Conservation (phyloP, 2,888 invertebrate genomes). For the Molorchus minor region DNA sequence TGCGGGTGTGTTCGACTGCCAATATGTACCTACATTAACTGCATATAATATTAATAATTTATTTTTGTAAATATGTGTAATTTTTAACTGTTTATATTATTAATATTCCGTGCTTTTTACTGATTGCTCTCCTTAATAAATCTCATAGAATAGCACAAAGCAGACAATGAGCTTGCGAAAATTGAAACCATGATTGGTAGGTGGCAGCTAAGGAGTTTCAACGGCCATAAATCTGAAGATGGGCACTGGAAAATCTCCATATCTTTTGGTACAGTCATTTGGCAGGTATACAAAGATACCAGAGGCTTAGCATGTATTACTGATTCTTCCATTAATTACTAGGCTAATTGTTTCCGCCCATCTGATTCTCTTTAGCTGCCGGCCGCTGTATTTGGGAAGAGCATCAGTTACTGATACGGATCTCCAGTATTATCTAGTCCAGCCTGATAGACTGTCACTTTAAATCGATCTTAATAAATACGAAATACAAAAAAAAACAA, state of each 20-base stretch:
- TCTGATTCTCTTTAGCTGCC: too few relatives aligned
- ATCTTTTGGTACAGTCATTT: too few relatives aligned
- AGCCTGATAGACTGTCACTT: constrained; percentile 57
- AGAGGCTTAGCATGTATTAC: too few relatives aligned
- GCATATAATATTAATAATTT: constrained; percentile 55
- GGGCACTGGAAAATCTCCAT: too few relatives aligned
- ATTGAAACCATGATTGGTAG: too few relatives aligned
- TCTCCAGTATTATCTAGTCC: constrained; percentile 78
- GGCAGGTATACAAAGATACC: too few relatives aligned
- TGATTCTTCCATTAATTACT: too few relatives aligned
- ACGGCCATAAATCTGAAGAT: too few relatives aligned
- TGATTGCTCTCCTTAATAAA: constrained; percentile 44
- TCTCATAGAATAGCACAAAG: constrained; percentile 29
- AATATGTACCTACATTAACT: constrained; percentile 55
- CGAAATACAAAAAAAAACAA: too few relatives aligned
- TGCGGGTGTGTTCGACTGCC: constrained; percentile 51
- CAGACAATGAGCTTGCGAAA: constrained; percentile 26
- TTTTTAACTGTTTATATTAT: constrained; percentile 49
- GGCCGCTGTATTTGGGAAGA: constrained; percentile 56
- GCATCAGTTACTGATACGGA: constrained; percentile 65
- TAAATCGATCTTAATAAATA: constrained; percentile 32
- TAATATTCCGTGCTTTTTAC: constrained; percentile 54
- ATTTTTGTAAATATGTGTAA: constrained; percentile 60
- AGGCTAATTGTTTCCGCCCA: too few relatives aligned
- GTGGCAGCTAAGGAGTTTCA: too few relatives aligned